These are phyloP conservation scores for Saimiri boliviensis DNA, from an alignment of 2,113 vertebrate genomes.

Conservation along the genomic window DNA sequence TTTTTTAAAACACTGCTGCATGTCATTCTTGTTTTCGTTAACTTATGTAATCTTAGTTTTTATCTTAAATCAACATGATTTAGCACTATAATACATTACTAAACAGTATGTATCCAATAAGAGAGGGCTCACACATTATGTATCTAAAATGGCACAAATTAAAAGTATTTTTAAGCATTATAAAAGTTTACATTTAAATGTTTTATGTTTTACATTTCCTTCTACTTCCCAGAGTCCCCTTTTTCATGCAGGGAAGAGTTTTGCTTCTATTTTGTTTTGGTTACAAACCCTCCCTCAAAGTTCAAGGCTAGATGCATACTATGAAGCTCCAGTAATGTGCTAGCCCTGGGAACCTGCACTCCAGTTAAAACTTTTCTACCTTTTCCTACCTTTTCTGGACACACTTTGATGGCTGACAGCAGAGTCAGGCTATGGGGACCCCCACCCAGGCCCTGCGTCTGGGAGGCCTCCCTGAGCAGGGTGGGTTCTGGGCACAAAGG, in stretches of 20 bases:
- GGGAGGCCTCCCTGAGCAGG: neutral
- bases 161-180: too few relatives aligned
- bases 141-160: neutral
- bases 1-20: too few relatives aligned
- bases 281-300: accelerated
- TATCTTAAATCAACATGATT: too few relatives aligned
- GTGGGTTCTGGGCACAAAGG: accelerated
- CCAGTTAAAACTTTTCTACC: neutral
- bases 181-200: neutral
- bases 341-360: neutral
- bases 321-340: accelerated
- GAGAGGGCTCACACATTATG: too few relatives aligned
- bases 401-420: neutral
- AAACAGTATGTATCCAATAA: accelerated
- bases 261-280: neutral
- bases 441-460: neutral
- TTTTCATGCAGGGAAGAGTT: neutral
- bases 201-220: neutral
- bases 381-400: neutral
- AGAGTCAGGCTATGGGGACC: too few relatives aligned
- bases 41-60: too few relatives aligned
- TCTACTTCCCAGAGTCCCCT: neutral
- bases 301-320: neutral
- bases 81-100: neutral
- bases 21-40: too few relatives aligned